phyloP scores from a whole-genome alignment of 2,888 invertebrate genomes.

The Cantharis rustica region DNA sequence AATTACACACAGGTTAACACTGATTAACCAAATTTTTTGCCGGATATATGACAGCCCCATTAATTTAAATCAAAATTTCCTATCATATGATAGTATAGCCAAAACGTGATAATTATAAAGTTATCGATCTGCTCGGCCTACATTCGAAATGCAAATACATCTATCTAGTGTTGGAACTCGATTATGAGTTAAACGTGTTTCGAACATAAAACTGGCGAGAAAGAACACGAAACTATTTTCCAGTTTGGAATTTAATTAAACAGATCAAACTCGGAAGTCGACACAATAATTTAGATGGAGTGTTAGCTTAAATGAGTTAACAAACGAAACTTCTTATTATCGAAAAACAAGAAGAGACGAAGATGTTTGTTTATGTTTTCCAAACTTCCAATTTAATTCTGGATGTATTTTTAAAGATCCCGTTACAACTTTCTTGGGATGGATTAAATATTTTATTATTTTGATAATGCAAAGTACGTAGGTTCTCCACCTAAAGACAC shows the following conservation, averaged over 20 bases:
- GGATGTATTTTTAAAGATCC: not conserved
- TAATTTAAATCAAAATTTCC: not conserved
- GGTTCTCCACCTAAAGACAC: not conserved
- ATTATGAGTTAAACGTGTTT: not conserved
- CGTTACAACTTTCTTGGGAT: not conserved
- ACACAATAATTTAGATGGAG: not conserved
- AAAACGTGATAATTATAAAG: not conserved
- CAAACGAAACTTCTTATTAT: not conserved
- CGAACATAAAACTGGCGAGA: not conserved
- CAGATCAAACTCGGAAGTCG: not conserved
- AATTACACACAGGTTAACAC: constrained; percentile 3
- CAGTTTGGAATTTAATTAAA: not conserved
- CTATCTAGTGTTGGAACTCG: not conserved
- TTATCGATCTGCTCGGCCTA: constrained; percentile 18
- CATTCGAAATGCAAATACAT: constrained; percentile 26
- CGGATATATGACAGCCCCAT: not conserved
- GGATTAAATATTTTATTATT: not conserved
- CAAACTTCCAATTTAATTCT: not conserved
- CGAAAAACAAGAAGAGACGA: not conserved
- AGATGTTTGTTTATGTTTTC: not conserved
- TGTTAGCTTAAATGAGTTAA: not conserved
- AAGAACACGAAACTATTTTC: not conserved
- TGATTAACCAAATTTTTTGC: not conserved
- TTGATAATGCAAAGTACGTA: not conserved
- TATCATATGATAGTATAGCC: not conserved